These are phyloP conservation scores for Sesia bembeciformis DNA, from an alignment of 2,888 invertebrate species.

Conservation along the genomic window DNA sequence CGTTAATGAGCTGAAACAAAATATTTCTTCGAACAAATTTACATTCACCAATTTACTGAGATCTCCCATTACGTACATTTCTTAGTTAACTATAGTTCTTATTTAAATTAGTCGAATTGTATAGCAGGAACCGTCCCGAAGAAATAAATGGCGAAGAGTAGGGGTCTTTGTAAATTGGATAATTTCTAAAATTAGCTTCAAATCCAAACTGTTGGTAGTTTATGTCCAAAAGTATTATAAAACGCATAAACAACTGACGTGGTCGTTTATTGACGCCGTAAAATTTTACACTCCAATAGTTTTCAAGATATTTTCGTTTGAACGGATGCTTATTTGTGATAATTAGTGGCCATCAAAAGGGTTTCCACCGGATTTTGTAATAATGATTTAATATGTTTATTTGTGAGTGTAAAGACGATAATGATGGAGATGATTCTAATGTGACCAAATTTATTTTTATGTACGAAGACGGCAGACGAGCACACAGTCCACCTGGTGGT, in stretches of 20 bases:
- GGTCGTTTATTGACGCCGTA: conserved; percentile 48
- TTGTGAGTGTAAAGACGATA: too few relatives aligned
- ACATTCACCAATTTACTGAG: conserved; percentile 22
- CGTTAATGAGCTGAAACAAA: conserved; percentile 51
- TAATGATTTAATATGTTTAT: too few relatives aligned
- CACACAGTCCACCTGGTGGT: too few relatives aligned
- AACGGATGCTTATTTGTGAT: conserved; percentile 55
- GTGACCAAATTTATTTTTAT: too few relatives aligned
- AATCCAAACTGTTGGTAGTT: conserved; percentile 18
- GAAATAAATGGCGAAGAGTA: conserved; percentile 2
- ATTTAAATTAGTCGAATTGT: too few relatives aligned
- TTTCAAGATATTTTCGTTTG: conserved; percentile 30
- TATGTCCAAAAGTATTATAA: conserved; percentile 53
- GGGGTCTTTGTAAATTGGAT: conserved; percentile 19
- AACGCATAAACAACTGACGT: conserved; percentile 50
- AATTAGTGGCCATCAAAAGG: conserved; percentile 52
- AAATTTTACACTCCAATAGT: conserved; percentile 44
- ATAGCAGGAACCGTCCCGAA: too few relatives aligned
- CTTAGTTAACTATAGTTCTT: too few relatives aligned
- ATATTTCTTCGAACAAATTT: conserved; percentile 38
- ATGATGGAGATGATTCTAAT: too few relatives aligned
- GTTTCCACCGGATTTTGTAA: conserved; percentile 25
- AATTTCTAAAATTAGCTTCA: conserved; percentile 33
- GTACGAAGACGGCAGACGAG: too few relatives aligned
- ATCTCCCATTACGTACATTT: conserved; percentile 11